phyloP scores from a whole-genome alignment of 2,797 vertebrate species.

The Lacerta agilis region DNA sequence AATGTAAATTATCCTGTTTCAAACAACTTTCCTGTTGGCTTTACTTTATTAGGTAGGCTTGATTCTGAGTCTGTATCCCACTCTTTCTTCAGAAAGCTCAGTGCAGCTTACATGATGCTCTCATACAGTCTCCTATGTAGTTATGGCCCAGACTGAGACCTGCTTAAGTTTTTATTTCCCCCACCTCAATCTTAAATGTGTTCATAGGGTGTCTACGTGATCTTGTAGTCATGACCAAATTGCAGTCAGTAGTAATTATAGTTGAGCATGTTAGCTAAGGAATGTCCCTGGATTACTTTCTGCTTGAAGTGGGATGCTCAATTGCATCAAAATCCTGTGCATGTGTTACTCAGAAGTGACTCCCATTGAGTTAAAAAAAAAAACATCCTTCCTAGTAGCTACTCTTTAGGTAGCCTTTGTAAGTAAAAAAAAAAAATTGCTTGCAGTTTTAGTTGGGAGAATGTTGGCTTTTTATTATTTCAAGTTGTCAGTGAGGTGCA shows the following conservation, averaged over 20 bases:
- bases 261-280: not conserved
- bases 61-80: not conserved
- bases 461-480: not conserved
- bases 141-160: conserved; percentile 5
- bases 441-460: not conserved
- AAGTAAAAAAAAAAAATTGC: not conserved
- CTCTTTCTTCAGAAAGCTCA: not conserved
- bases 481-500: not conserved
- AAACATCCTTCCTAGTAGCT: not conserved
- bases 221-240: not conserved
- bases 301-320: not conserved
- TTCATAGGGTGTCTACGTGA: not conserved
- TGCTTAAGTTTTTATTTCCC: not conserved
- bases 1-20: not conserved
- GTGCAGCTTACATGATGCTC: not conserved
- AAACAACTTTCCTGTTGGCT: too few species aligned
- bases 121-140: not conserved
- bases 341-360: not conserved
- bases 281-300: not conserved
- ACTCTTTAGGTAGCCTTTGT: not conserved
- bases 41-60: not conserved
- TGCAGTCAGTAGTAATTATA: not conserved
- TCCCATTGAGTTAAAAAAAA: not conserved
- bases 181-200: not conserved
- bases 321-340: not conserved